Conservation (phyloP, 2,888 invertebrate species). For the Isotomurus palustris region DNA sequence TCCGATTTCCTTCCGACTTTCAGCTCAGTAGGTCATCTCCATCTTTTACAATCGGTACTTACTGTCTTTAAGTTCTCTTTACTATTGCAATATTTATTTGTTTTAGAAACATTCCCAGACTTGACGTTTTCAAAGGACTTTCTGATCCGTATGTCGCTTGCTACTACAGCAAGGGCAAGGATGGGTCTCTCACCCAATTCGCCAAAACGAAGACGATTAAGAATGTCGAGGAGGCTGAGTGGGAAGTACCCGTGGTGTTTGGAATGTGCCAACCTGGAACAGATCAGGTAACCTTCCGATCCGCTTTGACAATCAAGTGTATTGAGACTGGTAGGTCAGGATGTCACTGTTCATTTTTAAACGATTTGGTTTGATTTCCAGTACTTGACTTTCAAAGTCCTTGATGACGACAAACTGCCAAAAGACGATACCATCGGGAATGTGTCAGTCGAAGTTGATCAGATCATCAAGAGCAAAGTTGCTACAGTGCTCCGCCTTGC, state of each 20-base stretch:
- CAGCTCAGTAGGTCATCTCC: conserved; percentile 14
- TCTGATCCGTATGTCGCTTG: conserved; percentile 15
- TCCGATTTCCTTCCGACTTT: conserved; percentile 23
- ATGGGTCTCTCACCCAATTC: conserved; percentile 22
- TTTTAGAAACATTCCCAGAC: conserved; percentile 23
- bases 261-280: conserved; percentile 29
- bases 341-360: neutral
- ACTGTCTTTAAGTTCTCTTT: no score
- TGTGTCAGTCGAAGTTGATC: neutral
- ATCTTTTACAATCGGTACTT: no score
- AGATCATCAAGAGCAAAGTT: neutral
- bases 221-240: conserved; percentile 30
- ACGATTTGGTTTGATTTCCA: neutral
- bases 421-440: neutral
- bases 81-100: no score
- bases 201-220: conserved; percentile 17
- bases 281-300: conserved; percentile 19
- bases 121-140: conserved; percentile 26
- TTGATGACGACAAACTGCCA: neutral
- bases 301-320: neutral
- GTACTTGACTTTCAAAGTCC: neutral
- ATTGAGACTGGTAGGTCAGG: neutral
- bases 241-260: conserved; percentile 28
- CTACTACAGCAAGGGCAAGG: conserved; percentile 23
- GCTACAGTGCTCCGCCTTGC: neutral